A percentile compares a stretch with the other conserved stretches of the same genome.
These are phyloP conservation scores for Paracyclopina nana DNA, from an alignment of 1,140 invertebrate species.

Conservation along the genomic window DNA sequence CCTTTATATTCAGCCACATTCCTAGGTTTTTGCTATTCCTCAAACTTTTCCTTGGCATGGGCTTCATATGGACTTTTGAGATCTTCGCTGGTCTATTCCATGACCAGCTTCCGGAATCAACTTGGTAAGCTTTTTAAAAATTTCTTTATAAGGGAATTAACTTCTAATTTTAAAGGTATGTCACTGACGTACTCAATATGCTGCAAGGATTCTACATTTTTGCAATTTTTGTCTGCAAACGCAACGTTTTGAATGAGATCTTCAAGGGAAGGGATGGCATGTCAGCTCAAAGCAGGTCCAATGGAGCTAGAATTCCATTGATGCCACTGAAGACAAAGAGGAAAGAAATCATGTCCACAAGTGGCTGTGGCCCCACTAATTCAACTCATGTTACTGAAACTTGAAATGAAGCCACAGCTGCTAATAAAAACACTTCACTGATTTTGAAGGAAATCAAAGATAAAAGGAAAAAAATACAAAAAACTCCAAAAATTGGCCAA, in stretches of 20 bases:
- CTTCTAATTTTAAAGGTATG: background rate
- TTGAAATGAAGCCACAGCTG: too few species aligned
- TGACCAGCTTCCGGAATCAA: too few species aligned
- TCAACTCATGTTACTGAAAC: too few species aligned
- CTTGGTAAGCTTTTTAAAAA: background rate
- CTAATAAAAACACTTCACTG: background rate
- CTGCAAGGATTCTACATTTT: background rate
- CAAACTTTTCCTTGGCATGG: background rate
- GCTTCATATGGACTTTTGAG: background rate
- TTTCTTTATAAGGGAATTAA: background rate
- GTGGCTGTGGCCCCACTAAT: background rate
- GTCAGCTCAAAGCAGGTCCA: background rate
- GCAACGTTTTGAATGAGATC: background rate
- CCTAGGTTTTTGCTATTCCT: background rate
- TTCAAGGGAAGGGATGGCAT: background rate
- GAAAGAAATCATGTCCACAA: background rate
- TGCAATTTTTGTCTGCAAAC: background rate
- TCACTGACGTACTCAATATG: constrained; percentile 1
- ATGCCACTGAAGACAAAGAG: background rate
- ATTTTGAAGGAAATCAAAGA: too few species aligned
- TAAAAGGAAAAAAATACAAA: too few species aligned
- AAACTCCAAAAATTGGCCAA: too few species aligned
- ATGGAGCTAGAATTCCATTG: background rate
- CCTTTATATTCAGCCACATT: too few species aligned
- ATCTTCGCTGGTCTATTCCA: background rate